Evolutionary conservation across 1,140 invertebrate genomes (phyloP).

Genomic region (Bactericera cockerelli): DNA sequence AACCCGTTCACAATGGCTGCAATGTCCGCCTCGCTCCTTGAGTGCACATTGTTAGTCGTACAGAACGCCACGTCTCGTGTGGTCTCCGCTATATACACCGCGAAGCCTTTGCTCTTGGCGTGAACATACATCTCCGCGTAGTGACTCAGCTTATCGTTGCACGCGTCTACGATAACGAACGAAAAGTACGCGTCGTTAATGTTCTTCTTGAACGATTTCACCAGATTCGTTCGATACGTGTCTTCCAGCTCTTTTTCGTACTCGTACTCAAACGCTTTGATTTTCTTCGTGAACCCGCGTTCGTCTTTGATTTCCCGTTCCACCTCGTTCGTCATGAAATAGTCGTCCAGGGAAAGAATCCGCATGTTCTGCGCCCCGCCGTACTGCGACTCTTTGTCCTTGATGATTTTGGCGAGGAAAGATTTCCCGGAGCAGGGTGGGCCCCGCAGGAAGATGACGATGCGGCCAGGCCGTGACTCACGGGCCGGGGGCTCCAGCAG

Average conservation of each 20-base stretch:
- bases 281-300: conserved; percentile 76
- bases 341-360: conserved; percentile 89
- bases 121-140: conserved; percentile 80
- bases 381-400: conserved; percentile 61
- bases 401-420: conserved; percentile 69
- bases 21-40: conserved; percentile 62
- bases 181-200: conserved; percentile 80
- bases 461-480: conserved; percentile 55
- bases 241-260: conserved; percentile 74
- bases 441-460: conserved; percentile 79
- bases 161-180: conserved; percentile 82
- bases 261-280: conserved; percentile 76
- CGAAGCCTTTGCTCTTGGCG: conserved; percentile 75
- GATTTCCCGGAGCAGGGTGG: conserved; percentile 82
- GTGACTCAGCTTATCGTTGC: conserved; percentile 61
- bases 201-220: conserved; percentile 84
- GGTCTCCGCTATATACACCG: conserved; percentile 79
- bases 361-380: conserved; percentile 63
- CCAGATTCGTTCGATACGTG: conserved; percentile 59
- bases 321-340: conserved; percentile 73
- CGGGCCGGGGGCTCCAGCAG: conserved; percentile 56
- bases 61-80: conserved; percentile 62
- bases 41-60: conserved; percentile 68
- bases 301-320: conserved; percentile 67
- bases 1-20: conserved; percentile 56